Evolutionary conservation across 2,113 vertebrate species (phyloP).

Genomic region (Actenoides lindsayi): DNA sequence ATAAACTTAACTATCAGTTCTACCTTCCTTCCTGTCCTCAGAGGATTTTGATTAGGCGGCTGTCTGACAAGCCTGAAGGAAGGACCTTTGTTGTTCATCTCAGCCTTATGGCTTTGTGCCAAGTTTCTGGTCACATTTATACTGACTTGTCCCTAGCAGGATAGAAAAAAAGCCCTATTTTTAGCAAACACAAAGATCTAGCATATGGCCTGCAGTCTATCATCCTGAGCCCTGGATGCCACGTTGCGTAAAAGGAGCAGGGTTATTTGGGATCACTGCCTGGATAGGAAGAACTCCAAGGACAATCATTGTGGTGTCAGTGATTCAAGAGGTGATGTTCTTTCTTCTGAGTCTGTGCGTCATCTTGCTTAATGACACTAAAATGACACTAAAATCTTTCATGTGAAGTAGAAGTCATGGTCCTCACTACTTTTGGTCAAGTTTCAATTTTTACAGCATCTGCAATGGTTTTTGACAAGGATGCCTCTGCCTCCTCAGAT

Average conservation of each 20-base stretch:
- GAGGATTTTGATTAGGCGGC: slow-evolving; percentile 16
- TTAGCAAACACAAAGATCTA: slow-evolving; percentile 35
- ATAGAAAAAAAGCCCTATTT: slow-evolving; percentile 27
- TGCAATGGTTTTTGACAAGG: neutral
- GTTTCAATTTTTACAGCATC: neutral
- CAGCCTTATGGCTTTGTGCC: slow-evolving; percentile 44
- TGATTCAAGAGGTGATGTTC: neutral
- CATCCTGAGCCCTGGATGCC: slow-evolving; percentile 19
- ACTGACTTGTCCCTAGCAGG: neutral
- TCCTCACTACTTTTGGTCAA: neutral
- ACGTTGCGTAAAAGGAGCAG: neutral
- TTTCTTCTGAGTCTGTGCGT: neutral
- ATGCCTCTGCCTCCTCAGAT: neutral
- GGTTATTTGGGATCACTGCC: slow-evolving; percentile 39
- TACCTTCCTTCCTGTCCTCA: neutral
- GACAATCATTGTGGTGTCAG: neutral
- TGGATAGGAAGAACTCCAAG: slow-evolving; percentile 46
- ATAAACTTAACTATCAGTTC: neutral
- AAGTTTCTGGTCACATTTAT: slow-evolving; percentile 47
- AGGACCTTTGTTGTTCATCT: slow-evolving; percentile 24
- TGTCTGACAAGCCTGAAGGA: slow-evolving; percentile 26
- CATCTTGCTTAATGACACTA: slow-evolving; percentile 24
- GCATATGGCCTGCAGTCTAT: slow-evolving; percentile 49
- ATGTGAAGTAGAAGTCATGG: neutral
- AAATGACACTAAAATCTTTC: neutral